Conservation (phyloP, 2,888 invertebrate genomes). For the Scelioninae gen. 2 region DNA sequence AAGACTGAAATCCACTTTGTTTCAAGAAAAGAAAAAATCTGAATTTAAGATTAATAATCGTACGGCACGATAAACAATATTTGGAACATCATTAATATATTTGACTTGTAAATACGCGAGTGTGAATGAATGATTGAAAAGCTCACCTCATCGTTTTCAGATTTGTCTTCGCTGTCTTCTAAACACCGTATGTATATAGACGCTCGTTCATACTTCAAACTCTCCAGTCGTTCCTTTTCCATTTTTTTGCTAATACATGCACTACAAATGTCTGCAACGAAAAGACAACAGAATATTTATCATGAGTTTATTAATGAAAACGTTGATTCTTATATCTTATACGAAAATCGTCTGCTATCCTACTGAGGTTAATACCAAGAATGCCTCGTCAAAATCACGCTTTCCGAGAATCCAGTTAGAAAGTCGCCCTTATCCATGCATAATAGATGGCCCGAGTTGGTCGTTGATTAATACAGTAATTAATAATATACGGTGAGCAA, state of each 20-base stretch:
- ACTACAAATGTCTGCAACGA: constrained; percentile 67
- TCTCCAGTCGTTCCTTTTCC: constrained; percentile 71
- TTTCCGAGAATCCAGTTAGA: constrained; percentile 56
- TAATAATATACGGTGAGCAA: constrained; percentile 73
- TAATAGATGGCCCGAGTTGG: constrained; percentile 72
- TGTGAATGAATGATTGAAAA: too few relatives aligned
- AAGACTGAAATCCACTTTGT: too few relatives aligned
- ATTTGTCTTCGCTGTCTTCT: constrained; percentile 70
- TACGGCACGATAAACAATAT: too few relatives aligned
- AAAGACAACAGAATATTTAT: constrained; percentile 12
- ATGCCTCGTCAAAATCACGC: constrained; percentile 58
- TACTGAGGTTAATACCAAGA: constrained; percentile 52
- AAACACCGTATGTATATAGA: constrained; percentile 72
- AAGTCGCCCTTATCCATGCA: constrained; percentile 70
- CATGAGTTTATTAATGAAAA: neutral
- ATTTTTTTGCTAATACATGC: constrained; percentile 70
- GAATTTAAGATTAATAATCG: too few relatives aligned
- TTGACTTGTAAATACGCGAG: too few relatives aligned
- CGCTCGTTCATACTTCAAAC: constrained; percentile 72
- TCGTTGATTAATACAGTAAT: constrained; percentile 75
- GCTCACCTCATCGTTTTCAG: constrained; percentile 67
- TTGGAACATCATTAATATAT: too few relatives aligned
- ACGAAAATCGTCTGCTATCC: constrained; percentile 33
- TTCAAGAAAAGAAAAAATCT: too few relatives aligned
- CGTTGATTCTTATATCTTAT: constrained; percentile 12